A percentile compares a stretch with the other conserved stretches of the same genome.
Conservation (phyloP, 2,797 vertebrate genomes). For the Chelonia mydas region DNA sequence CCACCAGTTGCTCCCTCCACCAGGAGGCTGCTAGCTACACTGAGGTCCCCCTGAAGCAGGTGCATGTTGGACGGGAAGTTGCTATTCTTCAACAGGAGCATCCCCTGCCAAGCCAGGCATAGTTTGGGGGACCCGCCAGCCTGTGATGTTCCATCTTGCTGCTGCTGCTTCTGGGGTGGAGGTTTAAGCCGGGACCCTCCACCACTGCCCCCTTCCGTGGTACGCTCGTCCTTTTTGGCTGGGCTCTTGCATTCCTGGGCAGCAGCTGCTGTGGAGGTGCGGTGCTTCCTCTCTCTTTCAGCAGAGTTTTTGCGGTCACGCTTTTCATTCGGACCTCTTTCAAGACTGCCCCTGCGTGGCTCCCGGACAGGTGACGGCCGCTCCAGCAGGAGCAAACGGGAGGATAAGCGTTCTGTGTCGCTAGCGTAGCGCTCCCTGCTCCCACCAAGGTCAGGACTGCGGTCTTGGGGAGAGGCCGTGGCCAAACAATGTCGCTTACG, state of each 20-base stretch:
- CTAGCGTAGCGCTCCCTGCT: slow-evolving; percentile 92
- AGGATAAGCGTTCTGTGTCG: slow-evolving; percentile 88
- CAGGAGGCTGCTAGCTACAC: slow-evolving; percentile 92
- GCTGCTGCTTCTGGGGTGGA: slow-evolving; percentile 71
- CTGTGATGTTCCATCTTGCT: slow-evolving; percentile 77
- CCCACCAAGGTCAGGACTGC: slow-evolving; percentile 90
- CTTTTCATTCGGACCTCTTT: slow-evolving; percentile 86
- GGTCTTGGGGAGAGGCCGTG: slow-evolving; percentile 83
- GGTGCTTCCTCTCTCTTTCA: slow-evolving; percentile 82
- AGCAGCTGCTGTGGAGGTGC: slow-evolving; percentile 47
- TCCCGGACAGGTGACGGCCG: slow-evolving; percentile 89
- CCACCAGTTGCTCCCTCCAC: slow-evolving; percentile 90
- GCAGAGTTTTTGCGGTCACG: slow-evolving; percentile 82
- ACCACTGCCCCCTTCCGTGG: background rate
- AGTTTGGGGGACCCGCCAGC: slow-evolving; percentile 87
- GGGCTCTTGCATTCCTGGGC: slow-evolving; percentile 85
- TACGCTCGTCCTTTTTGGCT: slow-evolving; percentile 80
- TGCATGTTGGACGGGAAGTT: slow-evolving; percentile 99
- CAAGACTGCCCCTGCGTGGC: slow-evolving; percentile 86
- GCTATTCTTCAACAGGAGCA: slow-evolving; percentile 98
- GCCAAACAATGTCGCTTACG: slow-evolving; percentile 88
- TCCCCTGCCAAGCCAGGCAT: slow-evolving; percentile 95
- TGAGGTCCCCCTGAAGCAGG: slow-evolving; percentile 94
- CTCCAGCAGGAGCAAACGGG: slow-evolving; percentile 84
- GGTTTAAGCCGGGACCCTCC: slow-evolving; percentile 75